These are phyloP conservation scores for Nomada flava DNA, from an alignment of 2,888 invertebrate species.

Conservation along the genomic window DNA sequence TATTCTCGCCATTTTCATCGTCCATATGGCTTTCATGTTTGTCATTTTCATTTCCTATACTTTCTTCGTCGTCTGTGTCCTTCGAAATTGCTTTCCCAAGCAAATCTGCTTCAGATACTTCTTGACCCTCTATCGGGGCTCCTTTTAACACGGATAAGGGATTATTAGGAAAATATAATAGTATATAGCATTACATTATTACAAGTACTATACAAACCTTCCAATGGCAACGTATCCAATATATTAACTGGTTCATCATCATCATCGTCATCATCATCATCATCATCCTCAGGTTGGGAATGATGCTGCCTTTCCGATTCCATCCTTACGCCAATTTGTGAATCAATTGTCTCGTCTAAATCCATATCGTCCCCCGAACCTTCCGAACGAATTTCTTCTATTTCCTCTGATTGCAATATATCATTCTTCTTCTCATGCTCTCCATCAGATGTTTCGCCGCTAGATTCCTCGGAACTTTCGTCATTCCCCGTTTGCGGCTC, in stretches of 20 bases:
- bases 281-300: constrained; percentile 76
- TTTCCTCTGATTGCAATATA: constrained; percentile 74
- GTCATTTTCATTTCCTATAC: constrained; percentile 77
- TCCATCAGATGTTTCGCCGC: constrained; percentile 82
- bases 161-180: constrained; percentile 13
- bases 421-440: constrained; percentile 77
- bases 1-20: constrained; percentile 79
- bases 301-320: constrained; percentile 76
- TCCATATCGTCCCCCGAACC: constrained; percentile 83
- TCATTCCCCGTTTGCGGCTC: constrained; percentile 77
- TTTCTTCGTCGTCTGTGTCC: constrained; percentile 79
- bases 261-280: constrained; percentile 79
- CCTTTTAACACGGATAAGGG: constrained; percentile 64
- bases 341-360: constrained; percentile 82
- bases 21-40: constrained; percentile 76
- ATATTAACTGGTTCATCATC: constrained; percentile 82
- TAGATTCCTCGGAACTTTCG: constrained; percentile 83
- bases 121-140: constrained; percentile 82
- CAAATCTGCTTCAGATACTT: constrained; percentile 82
- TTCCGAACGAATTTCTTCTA: constrained; percentile 81
- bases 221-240: constrained; percentile 81
- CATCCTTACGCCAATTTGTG: constrained; percentile 81
- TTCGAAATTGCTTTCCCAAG: constrained; percentile 78
- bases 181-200: constrained; percentile 3
- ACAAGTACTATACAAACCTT: constrained; percentile 72